Base-by-base conservation (phyloP, 1,140 invertebrate species). In the Pseudomyrmex flavicornis region DNA sequence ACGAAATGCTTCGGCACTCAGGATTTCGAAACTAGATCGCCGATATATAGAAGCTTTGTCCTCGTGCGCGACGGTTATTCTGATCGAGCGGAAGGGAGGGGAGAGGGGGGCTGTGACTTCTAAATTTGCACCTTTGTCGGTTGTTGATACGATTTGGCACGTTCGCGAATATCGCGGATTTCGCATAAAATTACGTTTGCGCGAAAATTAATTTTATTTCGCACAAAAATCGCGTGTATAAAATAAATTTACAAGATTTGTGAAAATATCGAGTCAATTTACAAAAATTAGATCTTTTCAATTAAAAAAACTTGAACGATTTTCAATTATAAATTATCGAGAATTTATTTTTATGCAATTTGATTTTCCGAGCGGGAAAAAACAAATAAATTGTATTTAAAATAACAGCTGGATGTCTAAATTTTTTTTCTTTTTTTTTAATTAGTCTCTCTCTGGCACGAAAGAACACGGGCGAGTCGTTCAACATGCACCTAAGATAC, bases 401-500 rank as follows among this genome's bases (percentile, higher is more conserved):
- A 65, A 48, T 59, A 13, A 22, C 5, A 5, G 44, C 10, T 15
- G n/a, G 20, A 65, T 76, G 56, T 50, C 48, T n/a, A 66, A 77
- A 56, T 20, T 70, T 46, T 48, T 26, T 22, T 22, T 17, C 17
- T 26, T 26, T 26, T 26, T 26, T 26, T 13, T 54, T 46, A 52
- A 79, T 79, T 52, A 46, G n/a, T 50, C 69, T 17, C 12, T 35
- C 56, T 77, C 63, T 48, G 4, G 22, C 22, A 69, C 20, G 12
- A 70, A 20, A 3, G 35, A 15, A 17, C 80, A 72, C 50, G 48
- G 5, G 35, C 35, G 35, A 35, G 35, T 35, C 69, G 46, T 80
- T 86, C 63, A 62, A 52, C 75, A 68, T 58, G 17, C 65, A 73
- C 82, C 84, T 35, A 5, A 35, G 35, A 88, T 86, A 91, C 89